Evolutionary conservation across 2,797 vertebrate genomes (phyloP).

Genomic region (Leucoraja ocellata): DNA sequence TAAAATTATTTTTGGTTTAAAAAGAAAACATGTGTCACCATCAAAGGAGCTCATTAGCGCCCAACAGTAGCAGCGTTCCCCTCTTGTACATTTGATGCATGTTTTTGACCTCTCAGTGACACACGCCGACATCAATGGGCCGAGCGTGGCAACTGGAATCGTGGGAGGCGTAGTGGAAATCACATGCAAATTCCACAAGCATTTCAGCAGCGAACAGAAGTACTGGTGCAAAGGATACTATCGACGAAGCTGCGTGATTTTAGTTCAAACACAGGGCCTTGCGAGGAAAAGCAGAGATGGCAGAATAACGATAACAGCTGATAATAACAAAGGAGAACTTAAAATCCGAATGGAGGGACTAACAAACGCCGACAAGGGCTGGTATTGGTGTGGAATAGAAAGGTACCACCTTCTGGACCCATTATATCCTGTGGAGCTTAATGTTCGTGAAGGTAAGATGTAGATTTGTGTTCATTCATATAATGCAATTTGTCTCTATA

Average conservation of each 20-base stretch:
- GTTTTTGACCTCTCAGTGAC: background rate
- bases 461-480: no score
- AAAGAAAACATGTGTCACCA: no score
- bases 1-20: no score
- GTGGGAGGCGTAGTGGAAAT: background rate
- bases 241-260: background rate
- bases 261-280: background rate
- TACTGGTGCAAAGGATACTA: slow-evolving; percentile 30
- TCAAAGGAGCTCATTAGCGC: background rate
- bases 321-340: background rate
- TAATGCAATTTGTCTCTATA: no score
- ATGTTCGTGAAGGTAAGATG: background rate
- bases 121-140: background rate
- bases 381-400: slow-evolving; percentile 35
- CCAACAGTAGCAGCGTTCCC: background rate
- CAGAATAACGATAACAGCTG: background rate
- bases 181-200: background rate
- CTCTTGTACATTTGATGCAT: background rate
- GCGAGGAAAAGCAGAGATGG: background rate
- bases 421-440: background rate
- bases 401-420: background rate
- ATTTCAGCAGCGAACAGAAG: background rate
- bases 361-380: background rate
- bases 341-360: background rate
- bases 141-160: background rate